Percentiles rank a stretch among this genome's conserved stretches.
These are phyloP conservation scores for Melanotaenia trifasciata DNA, from an alignment of 2,797 vertebrate species.

Conservation along the genomic window DNA sequence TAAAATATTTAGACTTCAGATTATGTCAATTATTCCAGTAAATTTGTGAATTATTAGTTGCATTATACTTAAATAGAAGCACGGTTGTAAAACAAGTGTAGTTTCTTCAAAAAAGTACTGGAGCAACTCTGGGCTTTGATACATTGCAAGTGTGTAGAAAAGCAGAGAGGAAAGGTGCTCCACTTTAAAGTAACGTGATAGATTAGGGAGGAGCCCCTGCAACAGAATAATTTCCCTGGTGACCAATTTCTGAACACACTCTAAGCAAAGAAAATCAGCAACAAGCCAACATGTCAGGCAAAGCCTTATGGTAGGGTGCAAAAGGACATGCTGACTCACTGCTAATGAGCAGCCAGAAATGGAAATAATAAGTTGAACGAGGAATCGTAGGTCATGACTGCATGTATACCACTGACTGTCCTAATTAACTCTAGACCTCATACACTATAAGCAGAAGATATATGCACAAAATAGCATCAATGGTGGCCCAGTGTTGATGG, in stretches of 20 bases:
- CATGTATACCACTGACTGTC: slow-evolving; percentile 73
- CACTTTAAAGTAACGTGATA: slow-evolving; percentile 83
- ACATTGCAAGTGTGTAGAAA: slow-evolving; percentile 49
- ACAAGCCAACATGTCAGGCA: slow-evolving; percentile 74
- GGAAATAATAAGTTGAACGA: slow-evolving; percentile 80
- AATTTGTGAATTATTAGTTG: slow-evolving; percentile 29
- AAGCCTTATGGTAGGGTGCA: slow-evolving; percentile 59
- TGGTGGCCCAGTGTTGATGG: slow-evolving; percentile 38
- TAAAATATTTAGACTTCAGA: slow-evolving; percentile 2
- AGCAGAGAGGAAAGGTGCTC: slow-evolving; percentile 75
- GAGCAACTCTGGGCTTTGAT: slow-evolving; percentile 42
- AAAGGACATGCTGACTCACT: slow-evolving; percentile 76
- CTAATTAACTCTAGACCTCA: slow-evolving; percentile 79
- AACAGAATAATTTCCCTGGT: slow-evolving; percentile 84
- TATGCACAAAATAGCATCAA: slow-evolving; percentile 45
- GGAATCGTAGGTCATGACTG: slow-evolving; percentile 80
- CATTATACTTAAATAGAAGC: slow-evolving; percentile 5
- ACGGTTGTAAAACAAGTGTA: slow-evolving; percentile 2
- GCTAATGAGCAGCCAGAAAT: slow-evolving; percentile 83
- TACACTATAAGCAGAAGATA: slow-evolving; percentile 54
- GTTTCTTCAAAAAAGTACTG: slow-evolving; percentile 19
- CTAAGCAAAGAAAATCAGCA: slow-evolving; percentile 81
- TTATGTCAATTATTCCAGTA: slow-evolving; percentile 9
- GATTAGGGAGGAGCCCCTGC: slow-evolving; percentile 81
- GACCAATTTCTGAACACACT: slow-evolving; percentile 83